Evolutionary conservation across 2,888 invertebrate genomes (phyloP).

Genomic region (Brachyptera putata): DNA sequence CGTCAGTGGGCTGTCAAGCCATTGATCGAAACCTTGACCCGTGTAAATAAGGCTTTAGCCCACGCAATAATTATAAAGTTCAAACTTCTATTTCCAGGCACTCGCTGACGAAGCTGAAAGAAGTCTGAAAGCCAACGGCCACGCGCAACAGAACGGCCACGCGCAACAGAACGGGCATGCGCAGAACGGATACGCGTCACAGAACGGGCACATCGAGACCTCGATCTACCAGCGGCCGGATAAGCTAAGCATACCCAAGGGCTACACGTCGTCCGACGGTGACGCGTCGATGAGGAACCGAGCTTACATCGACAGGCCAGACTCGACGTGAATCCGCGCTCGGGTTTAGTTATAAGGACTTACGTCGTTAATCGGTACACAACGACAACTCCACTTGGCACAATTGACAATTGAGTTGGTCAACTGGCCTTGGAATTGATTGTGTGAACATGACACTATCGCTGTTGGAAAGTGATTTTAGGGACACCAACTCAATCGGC

Average conservation of each 20-base stretch:
- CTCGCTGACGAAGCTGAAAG: slow-evolving; percentile 30
- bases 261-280: slow-evolving; percentile 46
- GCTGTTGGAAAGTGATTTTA: too few species aligned
- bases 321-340: slow-evolving; percentile 7
- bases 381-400: too few species aligned
- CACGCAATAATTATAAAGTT: too few species aligned
- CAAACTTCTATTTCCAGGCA: too few species aligned
- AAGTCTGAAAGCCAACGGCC: slow-evolving; percentile 14
- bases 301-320: slow-evolving; percentile 48
- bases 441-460: too few species aligned
- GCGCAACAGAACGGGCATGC: not conserved
- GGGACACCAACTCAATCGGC: too few species aligned
- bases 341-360: not conserved
- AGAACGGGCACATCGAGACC: not conserved
- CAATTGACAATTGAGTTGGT: too few species aligned
- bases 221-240: slow-evolving; percentile 39
- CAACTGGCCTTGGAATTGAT: too few species aligned
- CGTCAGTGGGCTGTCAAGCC: too few species aligned
- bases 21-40: too few species aligned
- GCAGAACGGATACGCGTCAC: not conserved
- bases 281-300: slow-evolving; percentile 48
- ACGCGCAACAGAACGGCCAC: slow-evolving; percentile 25
- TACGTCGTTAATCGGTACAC: too few species aligned
- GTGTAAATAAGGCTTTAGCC: too few species aligned
- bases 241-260: slow-evolving; percentile 48